Base-by-base conservation (phyloP, 2,888 invertebrate genomes). In the Tolmerus cingulatus region DNA sequence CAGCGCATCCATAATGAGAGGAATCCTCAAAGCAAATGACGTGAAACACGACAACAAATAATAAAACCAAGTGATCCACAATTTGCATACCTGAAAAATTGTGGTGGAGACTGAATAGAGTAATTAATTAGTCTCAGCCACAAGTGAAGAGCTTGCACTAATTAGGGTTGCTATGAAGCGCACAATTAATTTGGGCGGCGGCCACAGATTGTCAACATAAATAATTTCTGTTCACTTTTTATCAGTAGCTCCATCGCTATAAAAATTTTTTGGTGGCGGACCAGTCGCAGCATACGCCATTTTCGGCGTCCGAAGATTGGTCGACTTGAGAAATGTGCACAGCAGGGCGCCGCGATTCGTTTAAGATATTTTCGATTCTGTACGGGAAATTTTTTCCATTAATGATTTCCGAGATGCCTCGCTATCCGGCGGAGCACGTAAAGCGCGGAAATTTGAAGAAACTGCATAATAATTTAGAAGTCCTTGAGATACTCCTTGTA, bases 181-280 rank as follows among this genome's bases (percentile, higher is more conserved):
- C 43, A n/a, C 85, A 74, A 85, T 74, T 85, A 85, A 85, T 74
- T 85, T 77, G 27, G 77, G 40, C 86, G 23, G 9, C 27, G 51
- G 37, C 86, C 86, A 86, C 37, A 86, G 78, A 86, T 86, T 86
- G 86, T 86, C 86, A 86, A 79, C 86, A 86, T 86, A 86, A 86
- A 86, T 86, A 86, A 86, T 78, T 86, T 43, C 57, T 57, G 40
- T 78, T 86, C 77, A 30, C 37, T 19, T 86, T 85, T 85, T 85
- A 85, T 85, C 85, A 46, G 85, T 74, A 74, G 74, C 85, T 74
- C 30, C 57, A 85, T 85, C 85, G 57, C 34, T 12, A 74, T 30
- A n/a, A 34, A 23, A 74, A 85, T 46, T 46, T 46, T n/a, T 43
- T 40, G 16, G n/a, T n/a, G 37, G 16, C 43, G 19, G 57, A 85